phyloP scores from a whole-genome alignment of 2,888 invertebrate species.

The Malachius bipustulatus region DNA sequence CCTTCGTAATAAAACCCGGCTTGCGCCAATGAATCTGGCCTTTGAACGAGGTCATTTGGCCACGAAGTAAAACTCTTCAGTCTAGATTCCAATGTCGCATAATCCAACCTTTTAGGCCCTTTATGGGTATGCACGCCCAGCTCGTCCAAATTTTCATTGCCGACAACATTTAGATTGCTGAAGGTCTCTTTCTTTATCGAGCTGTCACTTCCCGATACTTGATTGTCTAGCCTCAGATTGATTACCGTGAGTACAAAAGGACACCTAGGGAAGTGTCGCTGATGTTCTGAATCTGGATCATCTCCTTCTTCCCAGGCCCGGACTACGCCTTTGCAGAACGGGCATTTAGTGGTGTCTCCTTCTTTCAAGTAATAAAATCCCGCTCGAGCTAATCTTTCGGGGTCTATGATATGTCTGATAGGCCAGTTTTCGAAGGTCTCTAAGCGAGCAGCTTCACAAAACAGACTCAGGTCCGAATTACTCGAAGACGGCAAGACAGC shows the following conservation, averaged over 20 bases:
- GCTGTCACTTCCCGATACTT: slow-evolving; percentile 14
- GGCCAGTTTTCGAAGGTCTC: slow-evolving; percentile 68
- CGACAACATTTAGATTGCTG: slow-evolving; percentile 25
- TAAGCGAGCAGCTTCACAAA: slow-evolving; percentile 46
- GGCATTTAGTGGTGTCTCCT: slow-evolving; percentile 65
- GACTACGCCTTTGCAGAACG: slow-evolving; percentile 65
- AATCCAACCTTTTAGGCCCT: slow-evolving; percentile 53
- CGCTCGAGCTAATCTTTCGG: slow-evolving; percentile 63
- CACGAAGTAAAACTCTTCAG: slow-evolving; percentile 61
- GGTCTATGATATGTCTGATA: slow-evolving; percentile 46
- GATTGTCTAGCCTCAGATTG: slow-evolving; percentile 28
- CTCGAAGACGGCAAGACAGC: slow-evolving; percentile 20
- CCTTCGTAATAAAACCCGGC: slow-evolving; percentile 85
- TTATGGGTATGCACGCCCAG: slow-evolving; percentile 48
- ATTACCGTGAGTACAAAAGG: slow-evolving; percentile 40
- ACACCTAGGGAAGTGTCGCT: slow-evolving; percentile 48
- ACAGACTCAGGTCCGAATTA: slow-evolving; percentile 16
- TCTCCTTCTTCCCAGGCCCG: slow-evolving; percentile 56
- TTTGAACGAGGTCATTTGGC: slow-evolving; percentile 65
- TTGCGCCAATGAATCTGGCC: slow-evolving; percentile 62
- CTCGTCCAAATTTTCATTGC: slow-evolving; percentile 40
- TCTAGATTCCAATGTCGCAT: slow-evolving; percentile 56
- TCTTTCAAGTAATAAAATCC: slow-evolving; percentile 75
- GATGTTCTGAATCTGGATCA: slow-evolving; percentile 57
- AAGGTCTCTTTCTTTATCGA: not conserved